phyloP scores from a whole-genome alignment of 2,797 vertebrate genomes.

The Miichthys miiuy region DNA sequence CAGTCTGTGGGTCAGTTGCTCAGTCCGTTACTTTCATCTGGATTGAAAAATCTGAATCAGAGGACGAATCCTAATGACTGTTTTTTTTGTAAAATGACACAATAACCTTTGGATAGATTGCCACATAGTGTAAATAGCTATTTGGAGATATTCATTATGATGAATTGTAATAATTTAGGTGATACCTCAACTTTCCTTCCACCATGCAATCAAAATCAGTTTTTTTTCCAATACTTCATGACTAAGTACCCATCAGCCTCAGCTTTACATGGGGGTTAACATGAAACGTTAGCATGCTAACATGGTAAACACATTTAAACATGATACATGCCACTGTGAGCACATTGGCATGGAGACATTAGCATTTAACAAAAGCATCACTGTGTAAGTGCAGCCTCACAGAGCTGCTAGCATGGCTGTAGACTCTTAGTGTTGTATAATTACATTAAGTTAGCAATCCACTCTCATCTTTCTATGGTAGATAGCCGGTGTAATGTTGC shows the following conservation, averaged over 20 bases:
- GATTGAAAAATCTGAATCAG: neutral
- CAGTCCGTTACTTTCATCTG: too few relatives aligned
- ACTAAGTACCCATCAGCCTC: neutral
- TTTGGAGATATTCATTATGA: neutral
- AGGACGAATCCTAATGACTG: neutral
- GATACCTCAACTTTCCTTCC: neutral
- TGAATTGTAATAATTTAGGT: neutral
- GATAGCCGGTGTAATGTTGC: neutral
- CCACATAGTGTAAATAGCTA: too few relatives aligned
- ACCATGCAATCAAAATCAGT: too few relatives aligned
- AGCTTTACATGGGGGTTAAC: neutral
- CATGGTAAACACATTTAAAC: neutral
- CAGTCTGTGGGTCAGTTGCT: neutral
- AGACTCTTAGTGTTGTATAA: neutral
- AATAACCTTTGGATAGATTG: too few relatives aligned
- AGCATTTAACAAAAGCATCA: neutral
- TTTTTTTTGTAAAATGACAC: too few relatives aligned
- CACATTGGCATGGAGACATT: neutral
- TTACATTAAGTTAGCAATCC: neutral
- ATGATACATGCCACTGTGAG: neutral
- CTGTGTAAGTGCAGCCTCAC: neutral
- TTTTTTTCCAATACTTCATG: neutral
- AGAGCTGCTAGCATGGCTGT: neutral
- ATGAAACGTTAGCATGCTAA: neutral
- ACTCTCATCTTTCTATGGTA: neutral